phyloP scores from a whole-genome alignment of 2,888 invertebrate genomes.

The Ochropacha duplaris region DNA sequence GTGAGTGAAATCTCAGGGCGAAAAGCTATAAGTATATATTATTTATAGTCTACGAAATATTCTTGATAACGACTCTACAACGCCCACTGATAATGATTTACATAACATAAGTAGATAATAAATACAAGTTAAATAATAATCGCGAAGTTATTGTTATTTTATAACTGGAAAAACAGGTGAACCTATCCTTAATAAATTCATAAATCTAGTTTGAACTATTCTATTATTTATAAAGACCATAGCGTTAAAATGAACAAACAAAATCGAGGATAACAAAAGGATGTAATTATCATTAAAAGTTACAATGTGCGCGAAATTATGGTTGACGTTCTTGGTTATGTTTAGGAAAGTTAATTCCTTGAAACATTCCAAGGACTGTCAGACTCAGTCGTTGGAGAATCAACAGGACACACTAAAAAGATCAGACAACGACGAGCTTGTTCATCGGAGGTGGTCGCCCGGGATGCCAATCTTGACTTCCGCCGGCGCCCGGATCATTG shows the following conservation, averaged over 20 bases:
- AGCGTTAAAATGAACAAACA: background rate
- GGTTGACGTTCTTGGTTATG: background rate
- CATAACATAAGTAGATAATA: background rate
- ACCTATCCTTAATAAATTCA: too few relatives aligned
- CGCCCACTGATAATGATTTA: background rate
- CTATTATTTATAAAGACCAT: too few relatives aligned
- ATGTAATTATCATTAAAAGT: background rate
- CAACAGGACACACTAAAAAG: conserved; percentile 20
- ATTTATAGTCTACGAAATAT: background rate
- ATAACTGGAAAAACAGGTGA: background rate
- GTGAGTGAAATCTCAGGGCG: too few relatives aligned
- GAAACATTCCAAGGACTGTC: background rate
- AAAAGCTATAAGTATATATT: background rate
- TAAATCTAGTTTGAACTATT: background rate
- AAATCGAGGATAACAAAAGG: background rate
- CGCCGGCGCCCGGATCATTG: conserved; percentile 75
- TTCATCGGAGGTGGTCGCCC: conserved; percentile 62
- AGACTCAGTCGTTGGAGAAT: conserved; percentile 2
- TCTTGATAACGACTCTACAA: background rate
- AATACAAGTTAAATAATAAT: background rate
- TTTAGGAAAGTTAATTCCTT: background rate
- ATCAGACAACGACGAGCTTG: conserved; percentile 52
- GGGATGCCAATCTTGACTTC: conserved; percentile 49
- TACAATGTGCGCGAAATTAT: background rate
- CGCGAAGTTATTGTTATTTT: background rate